Conservation (phyloP, 2,888 invertebrate genomes). For the Tolmerus cingulatus region DNA sequence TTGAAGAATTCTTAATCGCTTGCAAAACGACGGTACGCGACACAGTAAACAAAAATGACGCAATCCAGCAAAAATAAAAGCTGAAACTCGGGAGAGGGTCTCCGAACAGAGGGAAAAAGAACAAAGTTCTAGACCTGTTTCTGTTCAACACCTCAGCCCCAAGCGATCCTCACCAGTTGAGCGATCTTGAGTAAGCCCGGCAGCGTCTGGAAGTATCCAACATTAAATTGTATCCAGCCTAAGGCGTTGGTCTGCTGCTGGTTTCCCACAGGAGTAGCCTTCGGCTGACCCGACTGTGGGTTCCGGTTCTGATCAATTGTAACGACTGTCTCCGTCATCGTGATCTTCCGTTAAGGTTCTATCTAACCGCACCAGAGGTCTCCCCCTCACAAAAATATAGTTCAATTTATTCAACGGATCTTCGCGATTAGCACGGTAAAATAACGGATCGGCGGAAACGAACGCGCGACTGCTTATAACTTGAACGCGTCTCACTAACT, state of each 20-base stretch:
- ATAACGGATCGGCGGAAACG: background rate
- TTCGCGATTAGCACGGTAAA: background rate
- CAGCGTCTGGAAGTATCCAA: conserved; percentile 80
- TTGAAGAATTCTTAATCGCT: background rate
- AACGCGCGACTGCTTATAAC: conserved; percentile 5
- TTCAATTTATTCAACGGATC: background rate
- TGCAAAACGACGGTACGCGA: background rate
- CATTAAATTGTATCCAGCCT: conserved; percentile 78
- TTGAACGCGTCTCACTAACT: conserved; percentile 39
- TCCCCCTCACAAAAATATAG: background rate
- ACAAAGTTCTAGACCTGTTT: background rate
- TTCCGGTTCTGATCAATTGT: conserved; percentile 72
- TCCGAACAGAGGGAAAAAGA: background rate
- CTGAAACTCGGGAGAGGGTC: background rate
- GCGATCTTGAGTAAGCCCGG: conserved; percentile 84
- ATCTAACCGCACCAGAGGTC: background rate
- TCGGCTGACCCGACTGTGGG: conserved; percentile 60
- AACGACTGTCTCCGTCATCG: conserved; percentile 87
- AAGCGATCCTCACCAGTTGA: conserved; percentile 74
- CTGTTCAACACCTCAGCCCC: background rate
- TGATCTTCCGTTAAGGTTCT: background rate
- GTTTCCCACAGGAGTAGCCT: conserved; percentile 57
- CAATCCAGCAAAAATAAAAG: background rate
- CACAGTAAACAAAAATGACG: conserved; percentile 25
- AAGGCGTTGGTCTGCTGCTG: conserved; percentile 61